Conservation (phyloP, 2,888 invertebrate species). For the Mesorhabditis sp. region DNA sequence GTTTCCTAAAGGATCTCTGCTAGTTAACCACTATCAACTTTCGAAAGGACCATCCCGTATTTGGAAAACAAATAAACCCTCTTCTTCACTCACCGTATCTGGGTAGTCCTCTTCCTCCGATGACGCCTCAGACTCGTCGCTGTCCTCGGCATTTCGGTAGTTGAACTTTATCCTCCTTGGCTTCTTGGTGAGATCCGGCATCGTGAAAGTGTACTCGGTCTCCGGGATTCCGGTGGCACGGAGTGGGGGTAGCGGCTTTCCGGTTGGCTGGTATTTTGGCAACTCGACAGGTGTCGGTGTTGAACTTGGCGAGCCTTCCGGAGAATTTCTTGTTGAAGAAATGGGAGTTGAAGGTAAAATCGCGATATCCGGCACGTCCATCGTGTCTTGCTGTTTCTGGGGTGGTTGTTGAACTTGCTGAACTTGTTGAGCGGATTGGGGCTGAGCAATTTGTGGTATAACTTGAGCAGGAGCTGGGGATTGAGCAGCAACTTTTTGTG, state of each 20-base stretch:
- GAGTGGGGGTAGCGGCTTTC: not conserved
- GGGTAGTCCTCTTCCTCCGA: slow-evolving; percentile 56
- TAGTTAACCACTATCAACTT: too few relatives aligned
- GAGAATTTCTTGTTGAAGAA: not conserved
- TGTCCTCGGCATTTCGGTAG: slow-evolving; percentile 18
- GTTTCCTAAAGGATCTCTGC: too few relatives aligned
- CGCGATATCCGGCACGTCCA: slow-evolving; percentile 11
- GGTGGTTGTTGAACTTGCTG: too few relatives aligned
- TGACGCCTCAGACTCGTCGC: slow-evolving; percentile 36
- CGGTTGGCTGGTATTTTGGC: not conserved
- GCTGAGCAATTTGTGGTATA: not conserved
- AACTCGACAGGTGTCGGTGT: not conserved
- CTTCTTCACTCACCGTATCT: slow-evolving; percentile 31
- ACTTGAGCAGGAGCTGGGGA: not conserved
- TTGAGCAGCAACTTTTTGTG: not conserved
- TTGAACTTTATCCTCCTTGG: not conserved
- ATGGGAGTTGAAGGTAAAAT: not conserved
- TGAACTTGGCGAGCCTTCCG: not conserved
- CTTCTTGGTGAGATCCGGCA: not conserved
- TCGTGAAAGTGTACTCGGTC: too few relatives aligned
- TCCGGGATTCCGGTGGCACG: not conserved
- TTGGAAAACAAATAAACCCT: too few relatives aligned
- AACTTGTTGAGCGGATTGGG: too few relatives aligned
- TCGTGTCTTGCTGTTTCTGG: not conserved
- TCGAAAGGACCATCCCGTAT: too few relatives aligned